Conservation (phyloP, 2,113 vertebrate species). For the Synchiropus splendidus region DNA sequence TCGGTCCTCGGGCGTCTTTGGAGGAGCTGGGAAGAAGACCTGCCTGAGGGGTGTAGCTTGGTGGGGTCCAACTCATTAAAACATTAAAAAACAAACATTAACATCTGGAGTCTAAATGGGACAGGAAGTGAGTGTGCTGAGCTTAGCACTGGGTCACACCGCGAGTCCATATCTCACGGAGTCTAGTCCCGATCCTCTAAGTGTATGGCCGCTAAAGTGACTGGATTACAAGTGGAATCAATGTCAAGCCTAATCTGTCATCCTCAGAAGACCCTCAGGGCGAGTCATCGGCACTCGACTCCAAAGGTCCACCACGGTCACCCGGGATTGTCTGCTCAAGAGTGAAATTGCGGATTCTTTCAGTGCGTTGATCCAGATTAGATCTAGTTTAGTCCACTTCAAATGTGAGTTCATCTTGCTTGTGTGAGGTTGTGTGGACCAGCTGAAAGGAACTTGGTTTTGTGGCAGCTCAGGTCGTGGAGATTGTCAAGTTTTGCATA, state of each 20-base stretch:
- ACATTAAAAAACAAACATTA: too few relatives aligned
- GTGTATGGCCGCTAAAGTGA: conserved; percentile 1
- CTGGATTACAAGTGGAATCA: conserved; percentile 12
- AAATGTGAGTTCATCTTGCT: background rate
- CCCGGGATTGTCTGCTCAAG: background rate
- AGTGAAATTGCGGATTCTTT: background rate
- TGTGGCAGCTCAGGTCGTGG: conserved; percentile 10
- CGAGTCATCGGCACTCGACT: background rate
- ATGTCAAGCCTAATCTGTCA: background rate
- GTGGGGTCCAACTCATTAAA: too few relatives aligned
- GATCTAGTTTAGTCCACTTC: background rate
- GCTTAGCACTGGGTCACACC: too few relatives aligned
- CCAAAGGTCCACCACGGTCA: too few relatives aligned
- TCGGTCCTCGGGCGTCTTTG: too few relatives aligned
- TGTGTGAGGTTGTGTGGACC: background rate
- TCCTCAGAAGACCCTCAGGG: background rate
- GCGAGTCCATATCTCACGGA: too few relatives aligned
- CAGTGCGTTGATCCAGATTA: background rate
- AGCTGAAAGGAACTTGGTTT: conserved; percentile 36
- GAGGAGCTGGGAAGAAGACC: too few relatives aligned
- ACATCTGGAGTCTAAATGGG: too few relatives aligned
- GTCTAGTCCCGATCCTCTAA: background rate
- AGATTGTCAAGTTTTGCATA: conserved; percentile 36
- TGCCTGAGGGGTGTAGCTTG: too few relatives aligned
- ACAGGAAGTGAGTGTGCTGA: too few relatives aligned